Base-by-base conservation (phyloP, 92 coral and sea anemone genomes). In the Siderastrea radians region DNA sequence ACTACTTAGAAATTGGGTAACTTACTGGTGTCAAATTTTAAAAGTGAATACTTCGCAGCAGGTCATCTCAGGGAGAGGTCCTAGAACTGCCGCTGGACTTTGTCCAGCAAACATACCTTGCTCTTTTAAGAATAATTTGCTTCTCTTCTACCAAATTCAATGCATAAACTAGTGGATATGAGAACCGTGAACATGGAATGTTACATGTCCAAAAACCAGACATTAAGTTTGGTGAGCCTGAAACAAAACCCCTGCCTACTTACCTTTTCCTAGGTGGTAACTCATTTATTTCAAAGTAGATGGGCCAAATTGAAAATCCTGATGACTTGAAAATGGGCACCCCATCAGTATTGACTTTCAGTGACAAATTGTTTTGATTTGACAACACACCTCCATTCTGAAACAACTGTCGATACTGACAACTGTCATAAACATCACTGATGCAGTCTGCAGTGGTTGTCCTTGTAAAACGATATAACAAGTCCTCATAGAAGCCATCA, bases 341-440 rank as follows among this genome's bases (percentile, higher is more conserved):
- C 14, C 85, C 85, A 81, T 81, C 85, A 46, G 85, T 81, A 81
- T 81, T 81, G 62, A 81, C 70, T 57, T 81, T 81, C 53, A 81
- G 45, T 49, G 85, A 81, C 57, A 81, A 19, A 57, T 81, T 81
- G 73, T 81, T 69, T 64, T 53, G 55, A 9, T 81, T 13, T 62
- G 85, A 81, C 45, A 82, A 58, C 26, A 57, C 63, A 48, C 88
- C 88, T 57, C 77, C 70, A 64, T 84, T 74, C 49, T 7, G 9
- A 58, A 84, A 84, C 70, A 84, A 84, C 59, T 84, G 62, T 7
- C 50, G 77, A 59, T 84, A 84, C 15, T 70, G 88, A 38, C 19
- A 6, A 47, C 88, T 70, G 73, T 84, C 81, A 84, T 84, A 84
- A 73, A 84, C 81, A 59, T 84, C 88, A 84, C 79, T 4, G 79